A percentile compares a stretch with the other conserved stretches of the same genome.
Conservation (phyloP, 2,888 invertebrate genomes). For the Hydrotaea diabolus region DNA sequence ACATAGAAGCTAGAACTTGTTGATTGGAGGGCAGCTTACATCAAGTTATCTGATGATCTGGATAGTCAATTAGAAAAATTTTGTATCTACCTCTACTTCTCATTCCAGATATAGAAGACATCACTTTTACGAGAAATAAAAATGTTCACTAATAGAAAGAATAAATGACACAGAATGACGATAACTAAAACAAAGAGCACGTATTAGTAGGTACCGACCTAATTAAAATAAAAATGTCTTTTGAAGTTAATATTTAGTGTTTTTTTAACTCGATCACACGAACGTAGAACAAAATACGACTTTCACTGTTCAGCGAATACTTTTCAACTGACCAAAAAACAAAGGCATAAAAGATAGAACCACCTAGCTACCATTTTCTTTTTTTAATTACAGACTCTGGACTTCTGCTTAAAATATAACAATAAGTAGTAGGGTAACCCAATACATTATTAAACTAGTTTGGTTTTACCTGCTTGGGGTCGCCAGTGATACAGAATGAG, state of each 20-base stretch:
- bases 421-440: too few species aligned
- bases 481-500: too few species aligned
- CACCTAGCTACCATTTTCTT: too few species aligned
- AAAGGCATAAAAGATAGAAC: too few species aligned
- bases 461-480: too few species aligned
- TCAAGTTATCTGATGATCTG: constrained; percentile 47
- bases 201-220: constrained; percentile 36
- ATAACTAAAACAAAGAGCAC: constrained; percentile 30
- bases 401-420: too few species aligned
- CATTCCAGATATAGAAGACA: neutral
- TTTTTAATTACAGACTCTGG: too few species aligned
- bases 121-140: too few species aligned
- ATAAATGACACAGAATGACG: constrained; percentile 12
- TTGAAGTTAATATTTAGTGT: constrained; percentile 24
- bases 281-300: too few species aligned
- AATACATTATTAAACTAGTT: too few species aligned
- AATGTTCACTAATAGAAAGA: constrained; percentile 28
- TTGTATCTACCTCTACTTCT: neutral
- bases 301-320: too few species aligned
- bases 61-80: constrained; percentile 32
- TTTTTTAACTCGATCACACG: constrained; percentile 26
- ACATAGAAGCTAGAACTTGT: constrained; percentile 55
- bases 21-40: constrained; percentile 56
- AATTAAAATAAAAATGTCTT: constrained; percentile 40
- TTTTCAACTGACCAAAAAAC: too few species aligned